phyloP scores from a whole-genome alignment of 2,113 vertebrate genomes.

The Ursus arctos region DNA sequence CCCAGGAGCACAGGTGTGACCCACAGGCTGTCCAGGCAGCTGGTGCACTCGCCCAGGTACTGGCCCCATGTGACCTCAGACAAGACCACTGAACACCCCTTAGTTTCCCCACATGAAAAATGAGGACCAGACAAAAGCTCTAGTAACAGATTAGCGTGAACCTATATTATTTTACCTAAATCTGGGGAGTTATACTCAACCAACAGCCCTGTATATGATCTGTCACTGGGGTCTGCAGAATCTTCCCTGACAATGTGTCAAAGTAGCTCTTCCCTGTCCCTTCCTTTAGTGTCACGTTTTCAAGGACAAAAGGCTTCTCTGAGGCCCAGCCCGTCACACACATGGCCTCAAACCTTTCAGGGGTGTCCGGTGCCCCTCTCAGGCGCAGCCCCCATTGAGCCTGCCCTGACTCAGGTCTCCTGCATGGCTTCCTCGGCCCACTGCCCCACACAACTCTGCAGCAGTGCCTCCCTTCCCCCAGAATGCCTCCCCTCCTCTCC shows the following conservation, averaged over 20 bases:
- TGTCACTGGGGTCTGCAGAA: not conserved
- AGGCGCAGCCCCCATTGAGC: not conserved
- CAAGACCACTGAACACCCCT: not conserved
- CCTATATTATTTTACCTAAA: not conserved
- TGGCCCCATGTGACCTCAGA: not conserved
- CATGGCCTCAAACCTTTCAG: not conserved
- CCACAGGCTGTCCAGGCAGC: fast-evolving
- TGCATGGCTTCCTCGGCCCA: not conserved
- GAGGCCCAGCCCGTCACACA: not conserved
- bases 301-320: not conserved
- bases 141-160: fast-evolving
- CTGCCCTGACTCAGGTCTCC: not conserved
- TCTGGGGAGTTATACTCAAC: not conserved
- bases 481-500: not conserved
- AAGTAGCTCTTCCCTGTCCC: no score
- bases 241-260: not conserved
- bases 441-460: not conserved
- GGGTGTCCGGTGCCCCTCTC: not conserved
- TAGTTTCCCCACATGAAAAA: not conserved
- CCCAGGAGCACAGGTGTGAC: no score
- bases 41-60: not conserved
- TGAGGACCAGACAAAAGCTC: not conserved
- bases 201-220: not conserved
- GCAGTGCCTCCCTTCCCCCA: not conserved
- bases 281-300: not conserved